Conservation (phyloP, 2,888 invertebrate genomes). For the Macaria liturata region DNA sequence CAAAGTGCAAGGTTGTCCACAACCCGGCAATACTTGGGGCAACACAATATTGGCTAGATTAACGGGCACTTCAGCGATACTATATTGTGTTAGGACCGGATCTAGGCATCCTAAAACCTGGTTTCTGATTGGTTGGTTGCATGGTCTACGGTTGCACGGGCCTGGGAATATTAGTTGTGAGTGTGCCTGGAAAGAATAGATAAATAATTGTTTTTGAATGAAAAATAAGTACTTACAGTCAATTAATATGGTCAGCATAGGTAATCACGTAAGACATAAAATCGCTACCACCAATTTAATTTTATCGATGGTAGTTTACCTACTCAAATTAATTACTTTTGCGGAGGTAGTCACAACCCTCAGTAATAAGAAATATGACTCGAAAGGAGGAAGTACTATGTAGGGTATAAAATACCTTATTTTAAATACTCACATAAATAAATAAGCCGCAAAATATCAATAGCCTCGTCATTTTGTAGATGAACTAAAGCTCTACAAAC, state of each 20-base stretch:
- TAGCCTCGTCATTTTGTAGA: constrained; percentile 9
- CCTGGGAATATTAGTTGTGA: constrained; percentile 4
- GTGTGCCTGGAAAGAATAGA: constrained; percentile 9
- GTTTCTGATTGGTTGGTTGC: constrained; percentile 6
- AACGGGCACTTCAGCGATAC: constrained; percentile 15
- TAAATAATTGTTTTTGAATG: no score
- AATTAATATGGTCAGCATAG: no score
- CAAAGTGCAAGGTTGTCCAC: neutral
- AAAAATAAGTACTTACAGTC: no score
- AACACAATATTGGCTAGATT: neutral
- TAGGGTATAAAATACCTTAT: no score
- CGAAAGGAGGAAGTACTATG: no score
- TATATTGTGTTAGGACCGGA: constrained; percentile 4
- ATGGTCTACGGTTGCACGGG: constrained; percentile 1
- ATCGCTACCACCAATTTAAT: neutral
- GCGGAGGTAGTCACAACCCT: no score
- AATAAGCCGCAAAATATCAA: constrained; percentile 15
- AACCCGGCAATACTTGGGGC: neutral
- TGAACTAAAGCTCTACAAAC: constrained; percentile 10
- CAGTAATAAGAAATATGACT: no score
- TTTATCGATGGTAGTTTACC: no score
- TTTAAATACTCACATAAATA: constrained; percentile 21
- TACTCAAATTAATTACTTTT: no score
- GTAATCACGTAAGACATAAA: neutral
- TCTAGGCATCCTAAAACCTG: constrained; percentile 12